phyloP scores from a whole-genome alignment of 2,113 vertebrate species.

The Camelus bactrianus region DNA sequence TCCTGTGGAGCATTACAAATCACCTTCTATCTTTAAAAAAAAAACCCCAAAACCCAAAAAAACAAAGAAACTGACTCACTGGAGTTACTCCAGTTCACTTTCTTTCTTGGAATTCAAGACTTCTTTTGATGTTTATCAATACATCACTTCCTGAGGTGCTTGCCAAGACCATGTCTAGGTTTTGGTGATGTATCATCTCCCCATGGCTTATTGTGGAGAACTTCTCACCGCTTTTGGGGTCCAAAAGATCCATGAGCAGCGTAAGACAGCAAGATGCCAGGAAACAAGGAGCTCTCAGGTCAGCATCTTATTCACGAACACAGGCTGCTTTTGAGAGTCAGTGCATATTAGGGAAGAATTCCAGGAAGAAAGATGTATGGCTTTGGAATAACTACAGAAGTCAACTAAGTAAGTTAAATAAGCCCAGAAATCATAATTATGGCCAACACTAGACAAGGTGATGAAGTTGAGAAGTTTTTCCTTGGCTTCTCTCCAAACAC shows the following conservation, averaged over 20 bases:
- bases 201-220: neutral
- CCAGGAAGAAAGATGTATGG: conserved; percentile 67
- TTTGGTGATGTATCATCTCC: conserved; percentile 55
- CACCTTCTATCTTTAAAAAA: conserved; percentile 46
- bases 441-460: conserved; percentile 44
- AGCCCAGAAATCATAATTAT: conserved; percentile 5
- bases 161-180: conserved; percentile 71
- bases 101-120: conserved; percentile 55
- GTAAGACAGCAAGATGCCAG: conserved; percentile 51
- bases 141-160: neutral
- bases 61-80: neutral
- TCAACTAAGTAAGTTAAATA: conserved; percentile 34
- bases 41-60: neutral
- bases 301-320: conserved; percentile 58
- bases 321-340: conserved; percentile 41
- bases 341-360: conserved; percentile 35
- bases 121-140: conserved; percentile 76
- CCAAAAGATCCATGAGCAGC: neutral
- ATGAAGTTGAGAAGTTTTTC: conserved; percentile 43
- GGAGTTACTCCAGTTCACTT: conserved; percentile 65
- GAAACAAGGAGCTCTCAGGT: neutral
- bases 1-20: conserved; percentile 61
- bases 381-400: conserved; percentile 55
- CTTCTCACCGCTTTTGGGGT: conserved; percentile 1
- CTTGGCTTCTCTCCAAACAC: conserved; percentile 30